phyloP scores from a whole-genome alignment of 2,888 invertebrate genomes.

The Syritta pipiens region DNA sequence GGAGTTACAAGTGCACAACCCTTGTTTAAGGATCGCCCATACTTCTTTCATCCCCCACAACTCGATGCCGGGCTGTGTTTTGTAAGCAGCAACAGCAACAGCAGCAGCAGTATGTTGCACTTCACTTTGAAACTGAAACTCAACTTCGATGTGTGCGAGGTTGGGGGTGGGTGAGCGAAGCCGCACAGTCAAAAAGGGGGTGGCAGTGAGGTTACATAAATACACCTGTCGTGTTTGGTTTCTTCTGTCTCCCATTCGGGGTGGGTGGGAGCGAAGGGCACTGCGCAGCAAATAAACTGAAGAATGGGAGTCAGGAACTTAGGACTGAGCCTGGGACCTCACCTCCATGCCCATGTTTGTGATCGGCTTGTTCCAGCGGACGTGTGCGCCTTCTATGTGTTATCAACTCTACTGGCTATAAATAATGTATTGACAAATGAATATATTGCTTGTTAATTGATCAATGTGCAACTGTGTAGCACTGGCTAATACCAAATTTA shows the following conservation, averaged over 20 bases:
- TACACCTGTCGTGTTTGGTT: conserved; percentile 69
- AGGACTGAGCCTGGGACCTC: no score
- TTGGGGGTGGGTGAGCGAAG: not conserved
- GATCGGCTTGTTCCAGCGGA: no score
- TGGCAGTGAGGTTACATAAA: conserved; percentile 59
- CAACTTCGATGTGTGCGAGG: conserved; percentile 23
- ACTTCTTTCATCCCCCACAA: conserved; percentile 19
- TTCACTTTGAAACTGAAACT: conserved; percentile 57
- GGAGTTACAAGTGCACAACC: conserved; percentile 68
- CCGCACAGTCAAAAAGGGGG: no score
- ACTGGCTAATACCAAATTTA: conserved; percentile 72
- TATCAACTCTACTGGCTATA: conserved; percentile 72
- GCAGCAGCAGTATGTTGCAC: conserved; percentile 68
- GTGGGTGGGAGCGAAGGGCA: conserved; percentile 48
- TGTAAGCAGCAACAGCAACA: no score
- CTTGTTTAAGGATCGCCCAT: conserved; percentile 65
- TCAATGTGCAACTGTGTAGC: conserved; percentile 75
- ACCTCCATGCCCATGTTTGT: no score
- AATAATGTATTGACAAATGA: conserved; percentile 79
- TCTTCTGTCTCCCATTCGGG: conserved; percentile 39
- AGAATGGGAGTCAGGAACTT: conserved; percentile 52
- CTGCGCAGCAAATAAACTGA: conserved; percentile 59
- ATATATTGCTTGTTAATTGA: conserved; percentile 80
- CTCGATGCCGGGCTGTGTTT: conserved; percentile 25
- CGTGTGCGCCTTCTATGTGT: no score